Evolutionary conservation across 1,140 invertebrate genomes (phyloP), one percentile per base, ranked within the genome.

Genomic region (Augochlora pura): DNA sequence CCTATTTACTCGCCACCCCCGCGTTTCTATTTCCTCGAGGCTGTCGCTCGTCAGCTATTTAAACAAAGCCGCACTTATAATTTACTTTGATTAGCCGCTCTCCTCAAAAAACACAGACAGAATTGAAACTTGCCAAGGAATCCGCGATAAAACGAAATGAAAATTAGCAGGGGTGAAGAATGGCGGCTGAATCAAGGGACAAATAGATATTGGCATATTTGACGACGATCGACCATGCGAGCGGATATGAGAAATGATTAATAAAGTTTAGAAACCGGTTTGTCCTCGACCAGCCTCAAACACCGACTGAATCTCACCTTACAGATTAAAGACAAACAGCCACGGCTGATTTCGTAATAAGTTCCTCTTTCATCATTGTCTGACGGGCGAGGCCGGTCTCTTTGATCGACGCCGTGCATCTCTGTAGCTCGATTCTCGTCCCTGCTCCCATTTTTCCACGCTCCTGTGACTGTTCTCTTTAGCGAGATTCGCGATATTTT

Each of bases 251-350:
- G 60, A 57, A 85, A 89, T 88, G 86, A 84, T 89, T 88, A 88
- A 87, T 84, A 87, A 88, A 88, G 88, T 88, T 82, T 64, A 67
- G 64, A 85, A 62, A 76, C 64, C 46, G 72, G 82, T 83, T 87
- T 82, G 71, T 42, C 60, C 59, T 16, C 62, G 80, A 82, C 67
- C n/a, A 69, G 74, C 39, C 63, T 80, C 83, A 82, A 88, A 87
- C 81, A 85, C 46, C 73, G 60, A 62, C 78, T 84, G 88, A 87
- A 90, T 88, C 87, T 14, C 86, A 72, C 72, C 64, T 42, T 71
- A 62, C 79, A 87, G 86, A 90, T 91, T 89, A 84, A 90, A 90
- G 76, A 82, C 86, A 90, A 90, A 91, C 89, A 86, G 74, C 57
- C 69, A 63, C 66, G 59, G 42, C 25, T 73, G 77, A 84, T 83